Conservation (phyloP, 2,113 vertebrate genomes). For the Ammodytes dubius region DNA sequence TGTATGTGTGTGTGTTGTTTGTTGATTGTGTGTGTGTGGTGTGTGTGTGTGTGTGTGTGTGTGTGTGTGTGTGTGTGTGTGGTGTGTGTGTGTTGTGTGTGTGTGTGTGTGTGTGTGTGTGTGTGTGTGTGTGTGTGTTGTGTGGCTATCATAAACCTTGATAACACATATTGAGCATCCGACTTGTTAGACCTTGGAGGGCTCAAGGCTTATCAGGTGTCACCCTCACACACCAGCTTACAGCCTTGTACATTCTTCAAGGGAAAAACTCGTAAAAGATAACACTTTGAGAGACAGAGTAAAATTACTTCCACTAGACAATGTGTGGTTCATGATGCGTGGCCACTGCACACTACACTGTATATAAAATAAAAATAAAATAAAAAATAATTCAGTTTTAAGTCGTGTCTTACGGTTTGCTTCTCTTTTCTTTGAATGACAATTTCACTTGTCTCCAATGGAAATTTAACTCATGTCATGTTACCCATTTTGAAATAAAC, state of each 20-base stretch:
- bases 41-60: constrained; percentile 8
- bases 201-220: constrained; percentile 39
- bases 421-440: neutral
- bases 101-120: constrained; percentile 15
- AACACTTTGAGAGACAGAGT: constrained; percentile 1
- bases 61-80: constrained; percentile 2
- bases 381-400: neutral
- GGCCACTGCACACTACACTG: neutral
- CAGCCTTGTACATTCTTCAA: constrained; percentile 45
- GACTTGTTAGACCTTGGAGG: constrained; percentile 24
- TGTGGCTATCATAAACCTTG: constrained; percentile 70
- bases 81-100: constrained; percentile 11
- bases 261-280: constrained; percentile 30
- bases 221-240: constrained; percentile 27
- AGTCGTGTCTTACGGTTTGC: neutral
- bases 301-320: neutral
- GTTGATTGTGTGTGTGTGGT: constrained; percentile 13
- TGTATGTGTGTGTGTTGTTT: constrained; percentile 11
- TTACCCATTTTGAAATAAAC: neutral
- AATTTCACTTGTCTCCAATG: neutral
- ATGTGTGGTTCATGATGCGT: constrained; percentile 3
- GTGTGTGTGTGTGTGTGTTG: constrained; percentile 8
- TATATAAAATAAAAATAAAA: neutral
- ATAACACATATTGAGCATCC: constrained; percentile 33
- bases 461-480: neutral